Base-by-base conservation (phyloP, 2,113 vertebrate species). In the Orcinus orca region DNA sequence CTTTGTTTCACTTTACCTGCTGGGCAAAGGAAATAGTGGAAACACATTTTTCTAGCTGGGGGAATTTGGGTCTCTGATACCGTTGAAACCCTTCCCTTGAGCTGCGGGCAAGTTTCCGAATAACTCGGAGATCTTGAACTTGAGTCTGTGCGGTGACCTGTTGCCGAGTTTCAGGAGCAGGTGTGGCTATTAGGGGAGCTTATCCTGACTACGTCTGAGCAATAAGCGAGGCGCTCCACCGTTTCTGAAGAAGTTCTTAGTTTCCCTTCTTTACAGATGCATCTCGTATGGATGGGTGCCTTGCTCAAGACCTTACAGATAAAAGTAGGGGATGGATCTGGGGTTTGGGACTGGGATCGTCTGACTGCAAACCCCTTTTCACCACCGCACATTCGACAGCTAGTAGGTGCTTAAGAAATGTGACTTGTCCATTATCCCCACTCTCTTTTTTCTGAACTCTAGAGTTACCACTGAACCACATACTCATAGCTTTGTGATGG, bases 131-230 rank as follows among this genome's bases (percentile, higher is more conserved):
- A 14, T 3, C 21, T 14, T 50, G 23, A 60, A 44, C 10, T 14
- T 29, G 31, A 80, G 29, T 44, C 21, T 36, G 67, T 15, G 20
- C 1, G 6, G 41, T 11, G 1, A 73, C 38, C 17, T 9, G 2
- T 38, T 5, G 10, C 41, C 50, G 81, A 70, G n/a, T 21, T 29
- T 77, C 44, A 41, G 38, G 55, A 73, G 21, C 21, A 2, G 33
- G 44, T 21, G 20, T 7, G 80, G 67, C 17, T 15, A 1, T 2
- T 0, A 23, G 53, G 36, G 1, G 33, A n/a, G 38, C 38, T 8
- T 2, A 6, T 2, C 0, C 13, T 44, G 77, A n/a, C 68, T 15
- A 8, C 15, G 1, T 17, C 47, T 41, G 0, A 5, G 58, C 25
- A 3, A 1, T 20, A 23, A 33, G 65, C 68, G 5, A 38, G 53